Percentiles rank a stretch among this genome's conserved stretches.
Evolutionary conservation across 1,140 invertebrate genomes (phyloP).

Genomic region (Papilio machaon): DNA sequence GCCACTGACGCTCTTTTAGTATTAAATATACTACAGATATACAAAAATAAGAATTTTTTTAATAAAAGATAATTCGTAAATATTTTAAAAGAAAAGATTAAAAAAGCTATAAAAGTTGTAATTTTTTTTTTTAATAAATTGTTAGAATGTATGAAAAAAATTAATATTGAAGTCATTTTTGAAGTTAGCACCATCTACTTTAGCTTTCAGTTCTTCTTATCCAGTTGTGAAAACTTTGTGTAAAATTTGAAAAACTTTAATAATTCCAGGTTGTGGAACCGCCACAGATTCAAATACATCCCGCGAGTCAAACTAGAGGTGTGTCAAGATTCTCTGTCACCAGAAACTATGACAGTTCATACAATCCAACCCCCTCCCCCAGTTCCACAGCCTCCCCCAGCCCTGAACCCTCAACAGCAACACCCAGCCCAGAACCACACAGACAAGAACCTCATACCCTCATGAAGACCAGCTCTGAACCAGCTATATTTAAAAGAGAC

Average conservation of each 20-base stretch:
- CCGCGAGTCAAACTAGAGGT: slow-evolving; percentile 50
- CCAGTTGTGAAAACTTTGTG: too few relatives aligned
- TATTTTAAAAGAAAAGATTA: too few relatives aligned
- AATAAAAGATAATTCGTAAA: too few relatives aligned
- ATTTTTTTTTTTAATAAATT: too few relatives aligned
- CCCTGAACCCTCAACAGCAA: slow-evolving; percentile 37
- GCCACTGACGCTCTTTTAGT: too few relatives aligned
- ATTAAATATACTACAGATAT: too few relatives aligned
- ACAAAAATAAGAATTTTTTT: too few relatives aligned
- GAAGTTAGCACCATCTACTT: too few relatives aligned
- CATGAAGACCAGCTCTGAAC: not conserved
- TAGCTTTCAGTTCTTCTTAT: too few relatives aligned
- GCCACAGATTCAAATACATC: slow-evolving; percentile 63
- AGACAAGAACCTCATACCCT: not conserved
- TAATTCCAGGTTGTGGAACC: slow-evolving; percentile 67
- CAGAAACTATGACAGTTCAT: slow-evolving; percentile 71
- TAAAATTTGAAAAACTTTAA: not conserved
- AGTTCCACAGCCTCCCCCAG: slow-evolving; percentile 29
- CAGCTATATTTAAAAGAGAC: not conserved
- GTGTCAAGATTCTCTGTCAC: slow-evolving; percentile 74
- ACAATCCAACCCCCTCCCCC: slow-evolving; percentile 53
- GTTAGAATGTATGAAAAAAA: too few relatives aligned
- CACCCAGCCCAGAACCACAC: slow-evolving; percentile 34
- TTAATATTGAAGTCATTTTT: too few relatives aligned
- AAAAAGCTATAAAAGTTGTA: too few relatives aligned